Evolutionary conservation across 2,888 invertebrate genomes (phyloP).

Genomic region (Malthinus seriepunctatus): DNA sequence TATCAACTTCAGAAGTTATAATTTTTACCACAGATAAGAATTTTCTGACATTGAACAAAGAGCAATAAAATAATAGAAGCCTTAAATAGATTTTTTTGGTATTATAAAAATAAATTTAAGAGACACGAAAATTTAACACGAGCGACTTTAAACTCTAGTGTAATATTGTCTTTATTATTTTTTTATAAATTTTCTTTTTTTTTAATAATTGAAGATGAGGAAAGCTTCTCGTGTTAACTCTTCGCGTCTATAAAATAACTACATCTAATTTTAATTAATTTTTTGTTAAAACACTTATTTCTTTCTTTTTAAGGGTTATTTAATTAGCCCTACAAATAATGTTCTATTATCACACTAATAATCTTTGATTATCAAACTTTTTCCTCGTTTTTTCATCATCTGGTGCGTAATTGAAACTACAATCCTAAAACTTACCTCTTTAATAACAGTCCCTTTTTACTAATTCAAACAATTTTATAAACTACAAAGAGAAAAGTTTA

Average conservation of each 20-base stretch:
- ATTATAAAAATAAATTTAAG: conserved; percentile 28
- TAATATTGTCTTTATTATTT: background rate
- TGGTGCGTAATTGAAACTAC: background rate
- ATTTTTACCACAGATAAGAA: background rate
- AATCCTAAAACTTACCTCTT: background rate
- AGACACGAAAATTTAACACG: background rate
- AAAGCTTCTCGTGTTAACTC: conserved; percentile 5
- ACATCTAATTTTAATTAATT: conserved; percentile 15
- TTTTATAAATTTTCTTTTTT: background rate
- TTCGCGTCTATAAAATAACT: conserved; percentile 14
- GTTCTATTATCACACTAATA: too few relatives aligned
- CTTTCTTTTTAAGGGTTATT: background rate
- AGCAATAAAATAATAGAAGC: conserved; percentile 22
- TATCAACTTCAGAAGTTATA: conserved; percentile 2
- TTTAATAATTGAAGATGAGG: background rate
- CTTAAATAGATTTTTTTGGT: conserved; percentile 10
- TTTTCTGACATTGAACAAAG: conserved; percentile 11
- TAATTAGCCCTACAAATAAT: too few relatives aligned
- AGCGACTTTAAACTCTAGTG: background rate
- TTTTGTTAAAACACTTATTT: conserved; percentile 7
- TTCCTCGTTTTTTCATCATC: too few relatives aligned
- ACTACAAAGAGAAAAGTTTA: background rate
- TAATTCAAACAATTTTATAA: background rate
- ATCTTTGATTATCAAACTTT: too few relatives aligned
- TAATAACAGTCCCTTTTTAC: background rate